A percentile compares a stretch with the other conserved stretches of the same genome.
Conservation (phyloP, 1,140 invertebrate species). For the Plutomurus gul region DNA sequence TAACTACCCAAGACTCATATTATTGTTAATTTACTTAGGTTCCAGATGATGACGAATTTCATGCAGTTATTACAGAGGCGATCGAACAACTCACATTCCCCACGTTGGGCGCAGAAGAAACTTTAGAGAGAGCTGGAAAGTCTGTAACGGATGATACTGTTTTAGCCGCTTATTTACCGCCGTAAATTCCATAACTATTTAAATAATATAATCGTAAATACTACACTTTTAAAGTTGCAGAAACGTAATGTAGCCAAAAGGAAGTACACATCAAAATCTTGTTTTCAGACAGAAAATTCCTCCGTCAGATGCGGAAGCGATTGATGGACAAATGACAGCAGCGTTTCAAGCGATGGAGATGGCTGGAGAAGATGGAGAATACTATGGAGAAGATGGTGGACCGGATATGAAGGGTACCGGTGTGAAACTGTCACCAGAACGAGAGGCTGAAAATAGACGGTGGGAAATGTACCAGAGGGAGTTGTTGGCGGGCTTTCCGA, state of each 20-base stretch:
- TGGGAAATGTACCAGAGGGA: conserved; percentile 49
- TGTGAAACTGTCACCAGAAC: conserved; percentile 26
- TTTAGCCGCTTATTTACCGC: conserved; percentile 39
- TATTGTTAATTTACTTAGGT: not conserved
- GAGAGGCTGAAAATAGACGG: not conserved
- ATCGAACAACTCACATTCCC: not conserved
- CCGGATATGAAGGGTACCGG: conserved; percentile 52
- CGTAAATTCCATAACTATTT: conserved; percentile 19
- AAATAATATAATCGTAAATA: too few relatives aligned
- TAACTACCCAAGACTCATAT: too few relatives aligned
- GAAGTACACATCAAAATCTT: too few relatives aligned
- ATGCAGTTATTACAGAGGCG: not conserved
- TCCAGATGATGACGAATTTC: not conserved
- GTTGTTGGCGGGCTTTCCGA: conserved; percentile 39
- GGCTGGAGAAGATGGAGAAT: not conserved
- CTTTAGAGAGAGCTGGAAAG: conserved; percentile 42
- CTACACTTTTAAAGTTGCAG: too few relatives aligned
- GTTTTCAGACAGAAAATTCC: not conserved
- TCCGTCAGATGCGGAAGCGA: not conserved
- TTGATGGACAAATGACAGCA: not conserved
- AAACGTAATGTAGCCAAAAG: too few relatives aligned
- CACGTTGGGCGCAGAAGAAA: conserved; percentile 18
- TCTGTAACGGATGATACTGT: conserved; percentile 41
- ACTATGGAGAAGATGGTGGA: not conserved
- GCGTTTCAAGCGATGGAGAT: too few relatives aligned